phyloP scores from a whole-genome alignment of 2,113 vertebrate genomes.

The Thamnophis sirtalis region DNA sequence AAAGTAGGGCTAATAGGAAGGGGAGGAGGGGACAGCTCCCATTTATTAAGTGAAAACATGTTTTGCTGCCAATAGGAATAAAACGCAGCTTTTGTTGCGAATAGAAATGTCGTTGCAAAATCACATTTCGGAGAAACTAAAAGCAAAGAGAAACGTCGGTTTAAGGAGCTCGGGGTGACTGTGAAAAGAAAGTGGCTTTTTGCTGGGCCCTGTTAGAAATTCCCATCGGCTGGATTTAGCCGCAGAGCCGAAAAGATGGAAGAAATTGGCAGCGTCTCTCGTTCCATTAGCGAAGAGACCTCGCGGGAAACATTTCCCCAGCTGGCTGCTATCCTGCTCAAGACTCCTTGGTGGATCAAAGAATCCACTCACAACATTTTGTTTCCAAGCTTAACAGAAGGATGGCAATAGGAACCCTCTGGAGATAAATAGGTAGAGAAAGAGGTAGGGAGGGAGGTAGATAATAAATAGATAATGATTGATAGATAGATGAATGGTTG shows the following conservation, averaged over 20 bases:
- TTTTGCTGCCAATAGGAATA: not conserved
- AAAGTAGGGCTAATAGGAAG: not conserved
- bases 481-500: no score
- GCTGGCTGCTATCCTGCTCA: not conserved
- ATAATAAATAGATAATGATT: no score
- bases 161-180: not conserved
- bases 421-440: no score
- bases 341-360: not conserved
- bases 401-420: not conserved
- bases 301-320: not conserved
- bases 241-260: not conserved
- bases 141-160: not conserved
- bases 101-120: not conserved
- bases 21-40: not conserved
- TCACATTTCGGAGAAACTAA: not conserved
- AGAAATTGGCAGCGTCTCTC: not conserved
- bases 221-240: not conserved
- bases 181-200: not conserved
- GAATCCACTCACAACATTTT: not conserved
- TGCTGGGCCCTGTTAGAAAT: not conserved
- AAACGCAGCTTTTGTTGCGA: not conserved
- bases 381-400: not conserved
- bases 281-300: not conserved
- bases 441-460: no score
- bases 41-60: not conserved